Base-by-base conservation (phyloP, 1,140 invertebrate genomes). In the Mesaphorura yosii region DNA sequence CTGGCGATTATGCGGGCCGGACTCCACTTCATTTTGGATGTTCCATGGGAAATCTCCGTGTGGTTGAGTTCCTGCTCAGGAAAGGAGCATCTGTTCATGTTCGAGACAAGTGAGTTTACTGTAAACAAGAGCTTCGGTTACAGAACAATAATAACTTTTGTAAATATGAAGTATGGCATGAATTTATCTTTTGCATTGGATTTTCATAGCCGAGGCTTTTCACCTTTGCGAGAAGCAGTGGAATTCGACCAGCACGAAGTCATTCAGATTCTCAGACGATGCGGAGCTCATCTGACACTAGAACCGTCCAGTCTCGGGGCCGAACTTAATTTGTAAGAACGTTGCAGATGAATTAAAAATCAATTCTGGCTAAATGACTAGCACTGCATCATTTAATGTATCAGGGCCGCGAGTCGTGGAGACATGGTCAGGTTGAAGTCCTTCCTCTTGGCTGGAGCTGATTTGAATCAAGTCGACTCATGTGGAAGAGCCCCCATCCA, bases 51-150 rank as follows among this genome's bases (percentile, higher is more conserved):
- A 77, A 84, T 57, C 40, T 77, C 0, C 62, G 75, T 1, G 72
- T 86, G 0, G 82, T 91, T 0, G 75, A 81, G 54, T 81, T 79
- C 70, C 70, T 94, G 10, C 68, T 94, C 17, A 73, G 77, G 37
- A 78, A 86, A 61, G 90, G 90, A 1, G 86, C 85, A 0, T 85
- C 79, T 47, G 84, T 93, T n/a, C 88, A 92, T 60, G 70, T 78
- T 28, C 79, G 79, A 65, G 85, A 86, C 63, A 78, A 78, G 2
- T 65, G 88, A 3, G 74, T 34, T 34, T 34, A 34, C 31, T 34
- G 10, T n/a, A n/a, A 10, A 34, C 10, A 34, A n/a, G 31, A n/a
- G 31, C 31, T n/a, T 34, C 31, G 10, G 31, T 34, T 34, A n/a
- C 31, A 34, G 10, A 34, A 34, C 10, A 34, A n/a, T 10, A n/a